Evolutionary conservation across 2,113 vertebrate genomes (phyloP), one percentile per base, ranked within the genome.

Genomic region (Bostrychus sinensis): DNA sequence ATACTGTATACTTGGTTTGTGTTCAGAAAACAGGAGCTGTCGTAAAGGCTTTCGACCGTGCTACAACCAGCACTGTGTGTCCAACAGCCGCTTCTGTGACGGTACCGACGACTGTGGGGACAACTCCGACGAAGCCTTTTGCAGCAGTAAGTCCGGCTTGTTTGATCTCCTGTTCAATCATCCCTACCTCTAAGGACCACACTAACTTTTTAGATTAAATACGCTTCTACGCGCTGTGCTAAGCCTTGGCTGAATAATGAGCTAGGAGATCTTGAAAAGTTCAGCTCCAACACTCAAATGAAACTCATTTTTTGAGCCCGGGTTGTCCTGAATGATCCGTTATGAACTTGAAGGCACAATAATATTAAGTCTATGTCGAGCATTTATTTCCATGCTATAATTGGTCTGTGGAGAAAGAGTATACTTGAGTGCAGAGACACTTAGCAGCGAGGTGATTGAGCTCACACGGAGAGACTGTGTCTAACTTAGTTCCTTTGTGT

Each of bases 81-180:
- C 92, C 50, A 95, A 92, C 39, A 77, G 86, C 58, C 94, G 89
- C 73, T 91, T 98, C 51, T 99, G 97, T 55, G 94, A 99, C 51
- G 94, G 96, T n/a, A 77, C 85, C 42, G 92, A 98, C 36, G 95
- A 99, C 83, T 99, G 97, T 56, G 95, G 95, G 48, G 97, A 99
- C 82, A 94, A 93, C 82, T 96, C 97, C 0, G 97, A 99, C 86
- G 97, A 99, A 87, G 76, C 92, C 5, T 93, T 94, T 77, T 99
- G 97, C 78, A 93, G 93, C 94, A 95, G 97, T 98, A 90, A 94
- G 83, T 92, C 70, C 10, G 39, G 45, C 56, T 41, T 26, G 19
- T 79, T 76, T 77, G 63, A 80, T 83, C 72, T 68, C 17, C 41
- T 6, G 37, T 41, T 81, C 66, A 37, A 58, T 69, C 43, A 3